Evolutionary conservation across 2,888 invertebrate genomes (phyloP), one percentile per base, ranked within the genome.

Genomic region (Trichopoda pennipes): DNA sequence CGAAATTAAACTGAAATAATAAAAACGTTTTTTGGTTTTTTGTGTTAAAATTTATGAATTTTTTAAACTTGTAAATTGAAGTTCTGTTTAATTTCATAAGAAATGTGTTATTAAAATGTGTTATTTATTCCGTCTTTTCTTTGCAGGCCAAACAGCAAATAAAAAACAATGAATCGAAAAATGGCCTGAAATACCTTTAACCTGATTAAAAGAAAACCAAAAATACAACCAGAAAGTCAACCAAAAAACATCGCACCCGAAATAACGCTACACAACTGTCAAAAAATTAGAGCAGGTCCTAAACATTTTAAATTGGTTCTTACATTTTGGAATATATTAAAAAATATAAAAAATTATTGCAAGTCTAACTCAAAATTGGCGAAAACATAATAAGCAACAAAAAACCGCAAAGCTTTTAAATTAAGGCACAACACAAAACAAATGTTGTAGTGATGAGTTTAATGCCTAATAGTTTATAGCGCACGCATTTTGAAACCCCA

Each of bases 401-500:
- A 68, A 75, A 19, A 21, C 9, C 16, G 19, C 79, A 47, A 73
- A 73, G 72, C 78, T 73, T 73, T 66, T 28, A 28, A 60, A 68
- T 47, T 35, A 19, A 55, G 9, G 12, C 35, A 28, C 2, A 35
- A 70, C 49, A 51, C 61, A 75, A 8, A 75, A 68, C 63, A 72
- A 82, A 79, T 76, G 72, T 82, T 76, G 75, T 72, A 72, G 49
- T 76, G 75, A 61, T 79, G 79, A 79, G 61, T 72, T 68, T 68
- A 70, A 79, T 63, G 79, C 82, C 76, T 79, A 19, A 82, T 82
- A 79, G 82, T 82, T 82, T 76, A 79, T 76, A 82, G 79, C 75
- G 75, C 82, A 82, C 76, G 72, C 70, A 76, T 51, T 49, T 19
- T n/a, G 21, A 17, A 12, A 47, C 58, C 44, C 42, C n/a, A 47